Conservation (phyloP, 2,113 vertebrate species). For the Nycticryphes semicollaris region DNA sequence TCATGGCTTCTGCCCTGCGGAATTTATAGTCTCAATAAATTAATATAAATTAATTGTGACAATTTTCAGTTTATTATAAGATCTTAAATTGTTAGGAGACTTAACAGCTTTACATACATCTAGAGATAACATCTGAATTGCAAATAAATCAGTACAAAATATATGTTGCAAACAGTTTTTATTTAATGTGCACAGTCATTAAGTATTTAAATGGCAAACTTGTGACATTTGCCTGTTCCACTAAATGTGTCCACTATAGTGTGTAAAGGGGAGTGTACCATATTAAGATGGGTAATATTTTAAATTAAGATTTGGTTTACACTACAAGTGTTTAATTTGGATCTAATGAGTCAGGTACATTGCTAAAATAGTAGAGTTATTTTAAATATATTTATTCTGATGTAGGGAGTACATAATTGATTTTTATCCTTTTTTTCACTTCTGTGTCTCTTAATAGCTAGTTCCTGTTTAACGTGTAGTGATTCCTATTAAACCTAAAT, state of each 20-base stretch:
- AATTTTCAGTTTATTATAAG: conserved; percentile 15
- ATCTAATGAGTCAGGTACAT: neutral
- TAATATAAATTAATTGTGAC: conserved; percentile 12
- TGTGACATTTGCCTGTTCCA: neutral
- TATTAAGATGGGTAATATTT: neutral
- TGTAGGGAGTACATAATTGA: neutral
- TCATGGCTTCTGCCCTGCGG: neutral
- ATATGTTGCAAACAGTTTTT: neutral
- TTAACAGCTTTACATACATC: neutral
- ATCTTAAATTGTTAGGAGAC: conserved; percentile 27
- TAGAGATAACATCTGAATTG: conserved; percentile 33
- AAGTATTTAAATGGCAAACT: conserved; percentile 7
- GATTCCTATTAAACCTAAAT: neutral
- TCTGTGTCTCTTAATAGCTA: neutral
- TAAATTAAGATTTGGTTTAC: conserved; percentile 1
- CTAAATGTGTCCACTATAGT: neutral
- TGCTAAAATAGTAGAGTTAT: neutral
- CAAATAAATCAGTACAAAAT: conserved; percentile 50
- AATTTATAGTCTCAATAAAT: conserved; percentile 30
- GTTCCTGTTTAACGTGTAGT: neutral
- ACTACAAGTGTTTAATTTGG: neutral
- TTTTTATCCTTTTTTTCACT: neutral
- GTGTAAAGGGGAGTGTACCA: neutral
- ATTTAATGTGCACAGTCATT: neutral
- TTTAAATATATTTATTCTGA: conserved; percentile 17